Percentiles rank a stretch among this genome's conserved stretches.
Evolutionary conservation across 2,888 invertebrate species (phyloP).

Genomic region (Euzetes globulus): DNA sequence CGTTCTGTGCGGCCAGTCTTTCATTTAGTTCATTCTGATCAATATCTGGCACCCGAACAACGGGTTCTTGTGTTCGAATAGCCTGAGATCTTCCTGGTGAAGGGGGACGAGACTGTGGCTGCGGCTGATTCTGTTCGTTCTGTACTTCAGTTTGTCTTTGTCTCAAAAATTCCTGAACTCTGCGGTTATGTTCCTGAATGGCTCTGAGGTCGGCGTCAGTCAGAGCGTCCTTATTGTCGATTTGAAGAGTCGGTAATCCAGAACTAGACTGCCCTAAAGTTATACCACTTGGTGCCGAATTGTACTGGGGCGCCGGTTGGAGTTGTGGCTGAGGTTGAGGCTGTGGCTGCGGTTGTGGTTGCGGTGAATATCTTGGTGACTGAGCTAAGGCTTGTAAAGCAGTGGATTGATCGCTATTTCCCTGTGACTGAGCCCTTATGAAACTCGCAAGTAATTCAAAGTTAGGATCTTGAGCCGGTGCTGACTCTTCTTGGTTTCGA

Average conservation of each 20-base stretch:
- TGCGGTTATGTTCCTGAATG: constrained; percentile 32
- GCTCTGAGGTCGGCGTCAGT: constrained; percentile 32
- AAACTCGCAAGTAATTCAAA: not conserved
- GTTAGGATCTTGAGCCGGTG: not conserved
- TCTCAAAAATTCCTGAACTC: constrained; percentile 21
- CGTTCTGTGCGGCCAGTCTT: not conserved
- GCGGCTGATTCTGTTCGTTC: not conserved
- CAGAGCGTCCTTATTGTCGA: constrained; percentile 14
- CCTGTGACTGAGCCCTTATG: not conserved
- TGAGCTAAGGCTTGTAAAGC: not conserved
- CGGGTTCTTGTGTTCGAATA: not conserved
- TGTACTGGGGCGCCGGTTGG: not conserved
- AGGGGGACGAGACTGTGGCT: not conserved
- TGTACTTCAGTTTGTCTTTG: constrained; percentile 34
- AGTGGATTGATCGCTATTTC: not conserved
- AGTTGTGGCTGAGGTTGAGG: not conserved
- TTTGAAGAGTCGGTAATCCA: constrained; percentile 1
- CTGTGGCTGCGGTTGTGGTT: not conserved
- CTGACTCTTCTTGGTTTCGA: not conserved
- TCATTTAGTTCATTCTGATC: not conserved
- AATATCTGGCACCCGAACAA: not conserved
- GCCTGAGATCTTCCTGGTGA: not conserved
- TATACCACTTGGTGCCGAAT: not conserved
- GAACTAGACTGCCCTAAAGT: not conserved
- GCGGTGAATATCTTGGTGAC: not conserved